Evolutionary conservation across 1,140 invertebrate species (phyloP).

Genomic region (Neuroterus valhalla): DNA sequence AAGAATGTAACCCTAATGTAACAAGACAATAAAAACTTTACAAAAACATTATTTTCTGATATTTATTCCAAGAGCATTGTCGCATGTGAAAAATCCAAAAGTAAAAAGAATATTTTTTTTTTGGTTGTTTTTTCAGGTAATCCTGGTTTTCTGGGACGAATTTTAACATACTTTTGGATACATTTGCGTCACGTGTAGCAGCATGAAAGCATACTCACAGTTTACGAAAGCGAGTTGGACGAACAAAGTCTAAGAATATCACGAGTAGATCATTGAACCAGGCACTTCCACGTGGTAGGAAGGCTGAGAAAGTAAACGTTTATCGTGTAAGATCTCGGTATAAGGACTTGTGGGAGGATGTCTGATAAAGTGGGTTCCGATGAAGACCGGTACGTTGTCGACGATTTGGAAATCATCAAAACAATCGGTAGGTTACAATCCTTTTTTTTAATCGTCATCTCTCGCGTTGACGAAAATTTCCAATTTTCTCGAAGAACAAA

Average conservation of each 20-base stretch:
- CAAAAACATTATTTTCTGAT: too few species aligned
- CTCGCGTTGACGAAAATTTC: conserved; percentile 30
- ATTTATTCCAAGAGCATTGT: too few species aligned
- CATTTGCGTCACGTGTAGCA: not conserved
- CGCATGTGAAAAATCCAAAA: too few species aligned
- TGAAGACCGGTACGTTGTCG: conserved; percentile 80
- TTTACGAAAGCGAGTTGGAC: conserved; percentile 8
- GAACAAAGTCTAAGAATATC: conserved; percentile 23
- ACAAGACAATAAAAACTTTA: too few species aligned
- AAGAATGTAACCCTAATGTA: too few species aligned
- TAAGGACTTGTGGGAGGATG: conserved; percentile 50
- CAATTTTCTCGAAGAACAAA: too few species aligned
- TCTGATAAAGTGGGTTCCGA: conserved; percentile 66
- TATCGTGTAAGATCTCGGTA: conserved; percentile 19
- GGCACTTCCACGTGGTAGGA: conserved; percentile 33
- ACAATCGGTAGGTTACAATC: conserved; percentile 85
- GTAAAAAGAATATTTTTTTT: too few species aligned
- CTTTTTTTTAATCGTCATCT: not conserved
- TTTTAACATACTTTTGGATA: not conserved
- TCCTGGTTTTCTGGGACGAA: not conserved
- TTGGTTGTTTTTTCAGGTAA: too few species aligned
- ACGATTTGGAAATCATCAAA: conserved; percentile 87
- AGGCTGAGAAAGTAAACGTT: conserved; percentile 29
- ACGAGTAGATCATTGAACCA: conserved; percentile 28
- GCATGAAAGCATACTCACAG: not conserved